Evolutionary conservation across 2,113 vertebrate species (phyloP).

Genomic region (Heteronetta atricapilla): DNA sequence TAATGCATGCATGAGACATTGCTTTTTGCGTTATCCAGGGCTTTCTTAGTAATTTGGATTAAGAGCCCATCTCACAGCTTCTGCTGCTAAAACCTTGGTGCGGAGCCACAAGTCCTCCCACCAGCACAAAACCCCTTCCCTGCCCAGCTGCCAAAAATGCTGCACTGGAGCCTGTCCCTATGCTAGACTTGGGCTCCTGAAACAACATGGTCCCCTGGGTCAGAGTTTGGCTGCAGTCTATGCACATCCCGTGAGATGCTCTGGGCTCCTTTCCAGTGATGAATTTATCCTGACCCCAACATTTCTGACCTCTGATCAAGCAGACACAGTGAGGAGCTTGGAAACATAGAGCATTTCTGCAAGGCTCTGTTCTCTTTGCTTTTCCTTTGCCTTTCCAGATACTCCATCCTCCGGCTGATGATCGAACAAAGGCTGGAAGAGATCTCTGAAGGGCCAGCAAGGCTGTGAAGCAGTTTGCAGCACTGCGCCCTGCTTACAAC

Average conservation of each 20-base stretch:
- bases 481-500: accelerated
- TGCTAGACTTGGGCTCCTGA: background rate
- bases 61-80: background rate
- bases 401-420: constrained; percentile 83
- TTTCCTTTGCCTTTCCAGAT: constrained; percentile 55
- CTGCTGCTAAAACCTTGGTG: background rate
- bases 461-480: constrained; percentile 24
- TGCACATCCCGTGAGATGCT: background rate
- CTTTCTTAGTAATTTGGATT: background rate
- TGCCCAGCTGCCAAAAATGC: background rate
- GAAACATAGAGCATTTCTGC: background rate
- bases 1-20: accelerated
- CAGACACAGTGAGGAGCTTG: background rate
- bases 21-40: accelerated
- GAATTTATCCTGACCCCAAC: background rate
- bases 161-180: background rate
- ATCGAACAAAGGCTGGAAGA: constrained; percentile 90
- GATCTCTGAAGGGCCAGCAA: constrained; percentile 78
- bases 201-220: background rate
- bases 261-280: background rate
- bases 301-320: background rate
- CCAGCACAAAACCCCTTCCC: too few relatives aligned
- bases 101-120: too few relatives aligned
- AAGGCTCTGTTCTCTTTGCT: background rate
- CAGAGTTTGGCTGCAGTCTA: background rate